phyloP scores from a whole-genome alignment of 1,140 invertebrate genomes.

The Diprion similis region DNA sequence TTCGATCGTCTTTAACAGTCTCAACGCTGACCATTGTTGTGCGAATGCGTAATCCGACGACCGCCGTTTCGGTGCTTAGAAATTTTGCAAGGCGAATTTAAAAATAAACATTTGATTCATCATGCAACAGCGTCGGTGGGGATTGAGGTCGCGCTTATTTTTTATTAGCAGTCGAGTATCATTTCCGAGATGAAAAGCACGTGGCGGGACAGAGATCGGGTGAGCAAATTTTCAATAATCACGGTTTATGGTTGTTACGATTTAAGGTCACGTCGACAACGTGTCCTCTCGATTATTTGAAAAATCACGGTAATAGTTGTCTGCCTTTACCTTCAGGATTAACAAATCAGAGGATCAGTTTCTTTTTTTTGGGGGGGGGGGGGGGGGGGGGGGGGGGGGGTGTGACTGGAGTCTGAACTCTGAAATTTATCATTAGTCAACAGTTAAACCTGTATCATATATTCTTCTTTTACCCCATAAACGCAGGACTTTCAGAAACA shows the following conservation, averaged over 20 bases:
- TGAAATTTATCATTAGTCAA: no score
- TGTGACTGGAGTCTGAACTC: background rate
- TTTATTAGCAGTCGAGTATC: background rate
- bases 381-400: no score
- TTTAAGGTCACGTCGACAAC: background rate
- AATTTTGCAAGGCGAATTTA: slow-evolving; percentile 1
- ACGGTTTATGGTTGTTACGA: background rate
- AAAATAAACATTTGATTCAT: slow-evolving; percentile 1
- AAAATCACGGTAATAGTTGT: background rate
- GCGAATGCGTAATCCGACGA: background rate
- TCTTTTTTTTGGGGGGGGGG: no score
- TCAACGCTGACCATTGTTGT: background rate
- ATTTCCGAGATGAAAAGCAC: slow-evolving; percentile 35
- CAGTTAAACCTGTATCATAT: background rate
- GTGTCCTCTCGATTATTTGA: background rate
- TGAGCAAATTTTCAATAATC: slow-evolving; percentile 21
- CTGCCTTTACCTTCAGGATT: slow-evolving; percentile 4
- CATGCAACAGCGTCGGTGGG: background rate
- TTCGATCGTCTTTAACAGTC: background rate
- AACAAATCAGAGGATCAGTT: background rate
- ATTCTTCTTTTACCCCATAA: background rate
- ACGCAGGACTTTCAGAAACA: slow-evolving; percentile 39
- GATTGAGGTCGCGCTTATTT: background rate
- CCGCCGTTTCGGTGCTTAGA: background rate
- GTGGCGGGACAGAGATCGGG: slow-evolving; percentile 44